phyloP scores from a whole-genome alignment of 2,113 vertebrate species.

The Opisthocomus hoazin region DNA sequence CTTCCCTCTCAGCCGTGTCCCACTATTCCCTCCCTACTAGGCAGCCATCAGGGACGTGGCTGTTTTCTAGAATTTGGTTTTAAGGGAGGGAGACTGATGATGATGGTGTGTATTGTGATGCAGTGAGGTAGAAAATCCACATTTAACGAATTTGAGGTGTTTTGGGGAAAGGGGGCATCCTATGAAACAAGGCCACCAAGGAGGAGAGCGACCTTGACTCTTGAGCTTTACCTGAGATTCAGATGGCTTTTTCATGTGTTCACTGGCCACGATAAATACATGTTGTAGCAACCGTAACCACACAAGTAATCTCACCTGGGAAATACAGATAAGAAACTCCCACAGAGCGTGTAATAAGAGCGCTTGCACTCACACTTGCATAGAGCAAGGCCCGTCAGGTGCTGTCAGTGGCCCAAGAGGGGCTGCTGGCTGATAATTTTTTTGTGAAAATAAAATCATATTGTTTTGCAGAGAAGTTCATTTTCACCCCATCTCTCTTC shows the following conservation, averaged over 20 bases:
- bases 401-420: not conserved
- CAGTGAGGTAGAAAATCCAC: not conserved
- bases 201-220: not conserved
- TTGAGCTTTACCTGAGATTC: not conserved
- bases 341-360: not conserved
- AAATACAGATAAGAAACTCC: constrained; percentile 49
- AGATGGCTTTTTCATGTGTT: not conserved
- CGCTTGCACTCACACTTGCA: not conserved
- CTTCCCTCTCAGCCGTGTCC: not conserved
- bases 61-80: not conserved
- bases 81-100: not conserved
- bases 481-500: not conserved
- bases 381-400: not conserved
- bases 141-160: rapidly evolving
- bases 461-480: not conserved
- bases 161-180: not conserved
- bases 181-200: not conserved
- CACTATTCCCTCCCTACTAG: not conserved
- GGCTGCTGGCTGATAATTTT: not conserved
- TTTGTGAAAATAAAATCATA: not conserved
- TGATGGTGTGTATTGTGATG: not conserved
- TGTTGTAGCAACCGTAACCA: not conserved
- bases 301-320: constrained; percentile 7
- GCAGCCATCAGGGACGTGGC: not conserved
- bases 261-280: not conserved